Conservation (phyloP, 2,797 vertebrate genomes). For the Babyrousa celebensis region DNA sequence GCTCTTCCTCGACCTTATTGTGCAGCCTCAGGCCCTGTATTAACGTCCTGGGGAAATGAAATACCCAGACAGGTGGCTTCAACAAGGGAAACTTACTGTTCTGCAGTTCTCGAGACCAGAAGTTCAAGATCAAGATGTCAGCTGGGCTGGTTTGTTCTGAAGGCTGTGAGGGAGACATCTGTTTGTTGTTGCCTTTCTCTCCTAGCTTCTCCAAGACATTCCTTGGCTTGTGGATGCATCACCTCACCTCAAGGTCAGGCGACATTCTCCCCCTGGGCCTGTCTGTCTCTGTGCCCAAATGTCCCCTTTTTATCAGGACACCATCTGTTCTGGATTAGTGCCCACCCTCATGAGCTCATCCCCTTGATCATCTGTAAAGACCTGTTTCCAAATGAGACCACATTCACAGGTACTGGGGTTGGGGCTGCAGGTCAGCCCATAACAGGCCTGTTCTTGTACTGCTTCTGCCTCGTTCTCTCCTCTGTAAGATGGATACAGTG, state of each 20-base stretch:
- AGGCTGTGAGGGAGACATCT: too few species aligned
- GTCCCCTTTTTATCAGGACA: not conserved
- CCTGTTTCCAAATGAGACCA: not conserved
- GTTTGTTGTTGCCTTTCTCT: not conserved
- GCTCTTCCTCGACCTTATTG: not conserved
- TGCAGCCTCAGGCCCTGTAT: not conserved
- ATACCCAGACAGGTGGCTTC: not conserved
- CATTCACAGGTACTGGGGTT: not conserved
- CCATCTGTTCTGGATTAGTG: not conserved
- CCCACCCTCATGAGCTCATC: not conserved
- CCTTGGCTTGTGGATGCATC: not conserved
- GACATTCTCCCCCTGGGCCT: not conserved
- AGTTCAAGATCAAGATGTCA: not conserved
- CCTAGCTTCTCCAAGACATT: not conserved
- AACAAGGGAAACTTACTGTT: not conserved
- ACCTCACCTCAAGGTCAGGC: accelerated
- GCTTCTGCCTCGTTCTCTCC: not conserved
- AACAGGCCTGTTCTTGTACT: not conserved
- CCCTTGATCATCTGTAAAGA: not conserved
- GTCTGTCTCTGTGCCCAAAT: not conserved
- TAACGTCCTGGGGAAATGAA: too few species aligned
- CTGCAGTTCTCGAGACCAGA: not conserved
- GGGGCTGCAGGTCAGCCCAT: not conserved
- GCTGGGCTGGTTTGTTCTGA: not conserved
- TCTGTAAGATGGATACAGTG: accelerated